Percentiles rank a stretch among this genome's conserved stretches.
Conservation (phyloP, 2,888 invertebrate species). For the Drosophila nr. medialis region DNA sequence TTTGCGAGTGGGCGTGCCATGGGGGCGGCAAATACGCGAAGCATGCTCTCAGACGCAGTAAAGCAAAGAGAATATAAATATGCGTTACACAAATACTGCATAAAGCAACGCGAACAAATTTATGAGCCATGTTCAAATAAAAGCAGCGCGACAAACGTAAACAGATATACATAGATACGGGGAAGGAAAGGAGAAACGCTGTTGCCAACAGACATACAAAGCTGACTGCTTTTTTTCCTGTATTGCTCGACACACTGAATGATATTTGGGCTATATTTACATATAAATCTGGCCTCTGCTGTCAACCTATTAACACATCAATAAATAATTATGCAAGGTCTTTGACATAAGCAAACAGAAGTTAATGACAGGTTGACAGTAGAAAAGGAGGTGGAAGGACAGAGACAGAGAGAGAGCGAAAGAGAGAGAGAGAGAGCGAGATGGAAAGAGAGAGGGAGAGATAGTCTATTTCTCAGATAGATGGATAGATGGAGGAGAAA, state of each 20-base stretch:
- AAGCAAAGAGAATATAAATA: constrained; percentile 51
- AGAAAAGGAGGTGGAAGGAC: not conserved
- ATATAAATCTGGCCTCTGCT: constrained; percentile 16
- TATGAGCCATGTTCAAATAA: constrained; percentile 47
- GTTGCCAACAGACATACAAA: not conserved
- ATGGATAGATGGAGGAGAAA: not conserved
- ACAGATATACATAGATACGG: constrained; percentile 8
- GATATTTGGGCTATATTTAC: constrained; percentile 9
- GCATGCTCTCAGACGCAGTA: constrained; percentile 55
- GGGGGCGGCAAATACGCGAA: constrained; percentile 7
- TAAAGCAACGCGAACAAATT: constrained; percentile 47
- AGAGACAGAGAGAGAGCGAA: not conserved
- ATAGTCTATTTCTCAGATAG: not conserved
- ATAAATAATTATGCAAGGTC: constrained; percentile 48
- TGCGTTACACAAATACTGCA: constrained; percentile 56
- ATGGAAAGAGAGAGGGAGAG: not conserved
- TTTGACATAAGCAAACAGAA: constrained; percentile 34
- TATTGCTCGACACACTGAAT: constrained; percentile 35
- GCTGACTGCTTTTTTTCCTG: constrained; percentile 38
- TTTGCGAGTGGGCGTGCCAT: constrained; percentile 32
- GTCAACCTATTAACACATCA: constrained; percentile 55
- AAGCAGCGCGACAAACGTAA: constrained; percentile 33
- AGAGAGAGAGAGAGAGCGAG: not conserved
- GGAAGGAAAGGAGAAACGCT: not conserved
- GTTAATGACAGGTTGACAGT: constrained; percentile 13